A percentile compares a stretch with the other conserved stretches of the same genome.
Conservation (phyloP, 2,888 invertebrate genomes). For the Miltochrista miniata region DNA sequence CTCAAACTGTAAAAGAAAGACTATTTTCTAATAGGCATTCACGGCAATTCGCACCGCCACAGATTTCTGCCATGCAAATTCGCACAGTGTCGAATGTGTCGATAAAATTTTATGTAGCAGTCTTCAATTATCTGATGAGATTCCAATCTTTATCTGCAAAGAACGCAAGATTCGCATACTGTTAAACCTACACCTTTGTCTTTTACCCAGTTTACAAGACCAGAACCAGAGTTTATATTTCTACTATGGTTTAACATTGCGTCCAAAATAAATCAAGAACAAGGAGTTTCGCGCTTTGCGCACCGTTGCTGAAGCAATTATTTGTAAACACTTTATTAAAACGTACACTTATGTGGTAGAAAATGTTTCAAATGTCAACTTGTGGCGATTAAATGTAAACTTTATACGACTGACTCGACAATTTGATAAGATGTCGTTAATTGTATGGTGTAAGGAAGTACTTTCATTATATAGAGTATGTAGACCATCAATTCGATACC, state of each 20-base stretch:
- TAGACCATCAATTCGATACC: slow-evolving; percentile 10
- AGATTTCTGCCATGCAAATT: too few relatives aligned
- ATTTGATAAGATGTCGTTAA: neutral
- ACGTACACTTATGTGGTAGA: neutral
- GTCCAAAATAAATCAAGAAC: neutral
- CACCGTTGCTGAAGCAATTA: neutral
- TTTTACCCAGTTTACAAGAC: neutral
- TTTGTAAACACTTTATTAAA: neutral
- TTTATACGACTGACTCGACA: neutral
- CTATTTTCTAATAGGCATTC: too few relatives aligned
- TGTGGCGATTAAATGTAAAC: neutral
- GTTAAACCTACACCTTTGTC: too few relatives aligned
- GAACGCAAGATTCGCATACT: too few relatives aligned
- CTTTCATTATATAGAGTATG: too few relatives aligned
- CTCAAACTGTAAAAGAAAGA: too few relatives aligned
- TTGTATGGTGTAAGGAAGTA: slow-evolving; percentile 17
- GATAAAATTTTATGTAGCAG: too few relatives aligned
- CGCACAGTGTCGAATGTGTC: too few relatives aligned
- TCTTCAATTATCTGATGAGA: too few relatives aligned
- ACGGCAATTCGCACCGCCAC: too few relatives aligned
- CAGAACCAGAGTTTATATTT: slow-evolving; percentile 17
- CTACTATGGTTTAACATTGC: neutral
- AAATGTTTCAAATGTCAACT: too few relatives aligned
- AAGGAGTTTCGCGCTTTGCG: neutral
- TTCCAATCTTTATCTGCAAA: too few relatives aligned